Percentiles rank a stretch among this genome's conserved stretches.
phyloP scores from a whole-genome alignment of 2,113 vertebrate species.

The Phylloscopus whistleri region DNA sequence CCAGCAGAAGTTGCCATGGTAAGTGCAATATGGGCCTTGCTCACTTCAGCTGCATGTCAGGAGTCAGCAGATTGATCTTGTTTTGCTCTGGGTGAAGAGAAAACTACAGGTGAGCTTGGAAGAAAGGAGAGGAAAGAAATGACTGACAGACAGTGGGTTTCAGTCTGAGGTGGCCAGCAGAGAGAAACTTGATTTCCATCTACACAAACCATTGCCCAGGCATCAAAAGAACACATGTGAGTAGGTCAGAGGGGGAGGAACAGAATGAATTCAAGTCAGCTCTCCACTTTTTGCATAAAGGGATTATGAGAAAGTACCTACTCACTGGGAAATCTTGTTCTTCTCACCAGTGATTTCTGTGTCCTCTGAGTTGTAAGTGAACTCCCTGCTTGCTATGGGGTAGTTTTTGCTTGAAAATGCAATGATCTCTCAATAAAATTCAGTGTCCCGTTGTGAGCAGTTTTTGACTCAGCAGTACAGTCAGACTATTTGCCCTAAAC shows the following conservation, averaged over 20 bases:
- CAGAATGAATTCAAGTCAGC: not conserved
- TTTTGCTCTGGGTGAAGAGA: not conserved
- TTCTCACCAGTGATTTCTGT: not conserved
- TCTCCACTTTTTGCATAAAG: not conserved
- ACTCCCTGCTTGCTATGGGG: not conserved
- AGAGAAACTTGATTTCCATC: not conserved
- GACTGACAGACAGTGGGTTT: not conserved
- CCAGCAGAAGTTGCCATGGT: not conserved
- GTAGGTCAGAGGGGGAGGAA: not conserved
- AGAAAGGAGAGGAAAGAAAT: not conserved
- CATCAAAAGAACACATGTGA: not conserved
- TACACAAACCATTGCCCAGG: not conserved
- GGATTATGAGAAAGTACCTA: not conserved
- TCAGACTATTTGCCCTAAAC: not conserved
- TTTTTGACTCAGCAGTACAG: not conserved
- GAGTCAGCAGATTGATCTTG: not conserved
- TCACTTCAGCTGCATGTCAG: not conserved
- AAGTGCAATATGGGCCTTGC: not conserved
- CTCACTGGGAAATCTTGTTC: not conserved
- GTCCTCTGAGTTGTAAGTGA: not conserved
- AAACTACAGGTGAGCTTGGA: not conserved
- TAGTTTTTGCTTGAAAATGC: not conserved
- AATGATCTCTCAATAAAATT: not conserved
- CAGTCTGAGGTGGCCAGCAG: not conserved
- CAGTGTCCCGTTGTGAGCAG: not conserved